These are phyloP conservation scores for Euspilapteryx auroguttella DNA, from an alignment of 2,888 invertebrate genomes.

Conservation along the genomic window DNA sequence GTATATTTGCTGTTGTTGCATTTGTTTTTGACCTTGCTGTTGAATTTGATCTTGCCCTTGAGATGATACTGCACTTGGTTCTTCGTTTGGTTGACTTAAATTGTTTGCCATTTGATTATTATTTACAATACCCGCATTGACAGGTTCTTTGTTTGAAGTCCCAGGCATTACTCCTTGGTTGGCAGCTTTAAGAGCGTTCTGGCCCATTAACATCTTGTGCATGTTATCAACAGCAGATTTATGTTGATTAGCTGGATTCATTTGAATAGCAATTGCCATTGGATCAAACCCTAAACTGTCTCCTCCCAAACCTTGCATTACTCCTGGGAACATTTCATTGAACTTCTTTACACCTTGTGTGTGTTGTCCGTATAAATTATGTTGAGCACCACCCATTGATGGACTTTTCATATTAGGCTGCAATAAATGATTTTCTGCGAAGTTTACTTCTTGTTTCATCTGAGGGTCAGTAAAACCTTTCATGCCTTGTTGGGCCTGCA, in stretches of 20 bases:
- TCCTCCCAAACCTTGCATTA: conserved; percentile 22
- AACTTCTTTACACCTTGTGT: conserved; percentile 31
- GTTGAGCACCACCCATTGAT: not conserved
- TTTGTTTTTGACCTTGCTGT: not conserved
- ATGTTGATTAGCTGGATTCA: conserved; percentile 46
- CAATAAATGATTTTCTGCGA: too few species aligned
- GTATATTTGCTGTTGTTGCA: not conserved
- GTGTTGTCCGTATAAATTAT: conserved; percentile 22
- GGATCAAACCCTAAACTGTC: conserved; percentile 45
- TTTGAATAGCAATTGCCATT: conserved; percentile 47
- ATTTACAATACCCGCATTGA: not conserved
- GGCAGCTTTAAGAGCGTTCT: conserved; percentile 11
- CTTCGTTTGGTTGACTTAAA: not conserved
- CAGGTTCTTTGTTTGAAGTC: too few species aligned
- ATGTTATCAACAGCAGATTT: conserved; percentile 26
- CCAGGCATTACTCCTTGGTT: too few species aligned
- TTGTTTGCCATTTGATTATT: not conserved
- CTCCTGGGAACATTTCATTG: conserved; percentile 44
- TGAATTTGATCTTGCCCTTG: not conserved
- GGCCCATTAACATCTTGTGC: conserved; percentile 23
- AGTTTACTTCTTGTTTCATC: too few species aligned
- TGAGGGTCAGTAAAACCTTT: too few species aligned
- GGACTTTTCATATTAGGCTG: conserved; percentile 10
- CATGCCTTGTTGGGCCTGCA: conserved; percentile 5
- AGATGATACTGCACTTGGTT: not conserved